Evolutionary conservation across 2,797 vertebrate genomes (phyloP), one percentile per base, ranked within the genome.

Genomic region (Triplophysa bombifrons): DNA sequence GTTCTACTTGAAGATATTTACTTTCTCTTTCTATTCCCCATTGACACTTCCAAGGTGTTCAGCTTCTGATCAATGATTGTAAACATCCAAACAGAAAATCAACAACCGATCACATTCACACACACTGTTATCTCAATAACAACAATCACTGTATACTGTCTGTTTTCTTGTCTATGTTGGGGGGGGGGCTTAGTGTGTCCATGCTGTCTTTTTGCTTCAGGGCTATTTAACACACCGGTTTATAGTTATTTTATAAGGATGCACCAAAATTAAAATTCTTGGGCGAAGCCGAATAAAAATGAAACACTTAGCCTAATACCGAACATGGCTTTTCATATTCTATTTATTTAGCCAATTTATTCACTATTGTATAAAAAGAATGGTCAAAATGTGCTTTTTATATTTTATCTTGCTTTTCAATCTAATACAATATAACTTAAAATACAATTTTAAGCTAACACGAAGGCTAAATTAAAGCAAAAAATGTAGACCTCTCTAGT

Each of bases 41-140:
- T 58, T 60, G 20, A 46, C 30, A 38, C 48, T 14, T 44, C 30
- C 27, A 76, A 82, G 13, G 84, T 83, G 55, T 85, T 88, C 84
- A 27, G 84, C 82, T 75, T 88, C 86, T 91, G 86, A 80, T 53
- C 85, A 72, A 81, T 27, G 60, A 85, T 81, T 72, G 72, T 68
- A 80, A 82, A 83, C 60, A 61, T 51, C 53, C 20, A 81, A 82
- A 80, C 46, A 20, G 76, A n/a, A 74, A 78, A 84, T 65, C 72
- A 80, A 84, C 60, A 71, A 66, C 17, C 14, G 58, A 41, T 41
- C 41, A 44, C 44, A 46, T 61, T 41, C 8, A 22, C 22, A 63
- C 46, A 69, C 19, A 80, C 69, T 69, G 51, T 76, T 73, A 68
- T 50, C 46, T 64, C 22, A 84, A 74, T 82, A 74, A 69, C 69